Conservation (phyloP, 1,140 invertebrate genomes). For the Tetragonula clypearis region DNA sequence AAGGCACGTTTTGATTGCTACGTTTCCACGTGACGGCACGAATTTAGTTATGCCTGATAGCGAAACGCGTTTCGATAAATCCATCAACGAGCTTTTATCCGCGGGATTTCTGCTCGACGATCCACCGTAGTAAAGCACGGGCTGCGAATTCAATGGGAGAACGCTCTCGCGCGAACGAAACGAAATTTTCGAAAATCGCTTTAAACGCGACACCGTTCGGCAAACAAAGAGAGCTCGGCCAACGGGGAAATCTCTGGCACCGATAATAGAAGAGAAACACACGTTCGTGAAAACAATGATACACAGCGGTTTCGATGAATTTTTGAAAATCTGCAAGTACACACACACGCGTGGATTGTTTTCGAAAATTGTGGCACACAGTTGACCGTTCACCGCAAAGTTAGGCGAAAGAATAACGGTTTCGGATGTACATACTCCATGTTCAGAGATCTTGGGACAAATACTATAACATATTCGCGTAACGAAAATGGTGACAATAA, state of each 20-base stretch:
- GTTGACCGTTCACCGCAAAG: too few species aligned
- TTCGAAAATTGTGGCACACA: too few species aligned
- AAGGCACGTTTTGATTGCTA: background rate
- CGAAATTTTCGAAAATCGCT: slow-evolving; percentile 1
- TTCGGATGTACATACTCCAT: too few species aligned
- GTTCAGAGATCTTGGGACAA: too few species aligned
- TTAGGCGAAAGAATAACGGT: too few species aligned
- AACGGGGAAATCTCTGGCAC: background rate
- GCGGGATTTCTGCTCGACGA: background rate
- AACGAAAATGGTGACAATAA: too few species aligned
- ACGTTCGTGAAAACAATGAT: background rate
- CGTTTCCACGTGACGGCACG: background rate
- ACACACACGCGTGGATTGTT: too few species aligned
- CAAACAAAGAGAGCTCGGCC: background rate
- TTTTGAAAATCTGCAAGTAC: background rate
- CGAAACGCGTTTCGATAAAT: slow-evolving; percentile 24
- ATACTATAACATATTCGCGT: too few species aligned
- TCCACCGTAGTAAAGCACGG: background rate
- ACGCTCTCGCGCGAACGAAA: background rate
- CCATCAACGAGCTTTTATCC: slow-evolving; percentile 10
- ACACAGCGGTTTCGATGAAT: background rate
- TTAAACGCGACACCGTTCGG: background rate
- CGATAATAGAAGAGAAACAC: background rate
- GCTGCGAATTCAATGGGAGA: background rate
- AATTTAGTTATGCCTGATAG: slow-evolving; percentile 12